These are phyloP conservation scores for Gouania willdenowi DNA, from an alignment of 2,797 vertebrate genomes.

Conservation along the genomic window DNA sequence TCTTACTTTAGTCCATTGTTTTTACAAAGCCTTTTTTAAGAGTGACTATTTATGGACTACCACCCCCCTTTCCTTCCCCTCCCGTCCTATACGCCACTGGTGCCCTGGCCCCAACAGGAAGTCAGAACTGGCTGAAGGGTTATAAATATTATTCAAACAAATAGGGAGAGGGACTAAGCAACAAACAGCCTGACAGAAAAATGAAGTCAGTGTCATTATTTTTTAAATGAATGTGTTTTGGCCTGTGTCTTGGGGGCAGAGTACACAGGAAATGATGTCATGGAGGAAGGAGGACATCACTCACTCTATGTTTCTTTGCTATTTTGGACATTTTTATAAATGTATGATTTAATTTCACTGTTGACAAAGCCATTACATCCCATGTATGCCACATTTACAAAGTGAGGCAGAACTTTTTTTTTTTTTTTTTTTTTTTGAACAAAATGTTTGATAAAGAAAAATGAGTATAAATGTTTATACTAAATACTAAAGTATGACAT, in stretches of 20 bases:
- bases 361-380: slow-evolving; percentile 10
- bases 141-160: slow-evolving; percentile 43
- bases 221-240: slow-evolving; percentile 56
- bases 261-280: slow-evolving; percentile 22
- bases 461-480: no score
- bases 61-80: no score
- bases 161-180: slow-evolving; percentile 38
- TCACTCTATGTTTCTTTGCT: slow-evolving; percentile 33
- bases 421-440: slow-evolving; percentile 25
- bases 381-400: slow-evolving; percentile 25
- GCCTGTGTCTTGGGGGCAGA: slow-evolving; percentile 46
- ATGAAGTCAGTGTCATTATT: slow-evolving; percentile 49
- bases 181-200: slow-evolving; percentile 39
- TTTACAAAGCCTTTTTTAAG: not conserved
- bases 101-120: slow-evolving; percentile 11
- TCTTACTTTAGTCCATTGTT: not conserved
- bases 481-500: no score
- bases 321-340: slow-evolving; percentile 29
- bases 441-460: no score
- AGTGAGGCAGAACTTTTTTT: slow-evolving; percentile 9
- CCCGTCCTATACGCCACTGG: not conserved
- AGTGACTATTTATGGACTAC: slow-evolving; percentile 11
- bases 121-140: slow-evolving; percentile 26
- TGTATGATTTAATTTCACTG: slow-evolving; percentile 20
- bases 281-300: slow-evolving; percentile 20